Conservation (phyloP, 2,888 invertebrate genomes). For the Melinaea marsaeus region DNA sequence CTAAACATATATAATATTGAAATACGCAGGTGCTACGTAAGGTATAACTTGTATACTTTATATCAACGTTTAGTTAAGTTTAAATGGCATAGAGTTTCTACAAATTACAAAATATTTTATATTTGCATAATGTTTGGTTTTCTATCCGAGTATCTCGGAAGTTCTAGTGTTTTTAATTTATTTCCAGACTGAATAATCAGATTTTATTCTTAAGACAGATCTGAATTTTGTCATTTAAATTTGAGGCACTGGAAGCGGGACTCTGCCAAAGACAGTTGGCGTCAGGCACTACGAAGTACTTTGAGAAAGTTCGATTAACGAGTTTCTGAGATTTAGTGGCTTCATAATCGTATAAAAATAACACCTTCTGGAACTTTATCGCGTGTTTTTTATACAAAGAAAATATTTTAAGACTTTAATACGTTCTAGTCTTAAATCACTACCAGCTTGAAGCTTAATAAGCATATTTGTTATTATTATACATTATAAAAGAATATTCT, state of each 20-base stretch:
- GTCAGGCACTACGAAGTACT: slow-evolving; percentile 63
- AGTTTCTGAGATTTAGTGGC: slow-evolving; percentile 71
- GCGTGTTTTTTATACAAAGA: slow-evolving; percentile 41
- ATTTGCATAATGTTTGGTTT: too few species aligned
- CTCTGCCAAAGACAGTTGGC: slow-evolving; percentile 71
- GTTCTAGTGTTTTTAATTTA: neutral
- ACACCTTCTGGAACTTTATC: slow-evolving; percentile 52
- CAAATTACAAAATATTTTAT: too few species aligned
- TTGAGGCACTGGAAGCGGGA: slow-evolving; percentile 55
- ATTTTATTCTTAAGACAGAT: slow-evolving; percentile 32
- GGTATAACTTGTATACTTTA: too few species aligned
- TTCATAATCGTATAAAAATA: slow-evolving; percentile 67
- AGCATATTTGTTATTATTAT: slow-evolving; percentile 39
- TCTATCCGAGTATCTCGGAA: too few species aligned
- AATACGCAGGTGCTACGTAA: too few species aligned
- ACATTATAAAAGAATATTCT: slow-evolving; percentile 21
- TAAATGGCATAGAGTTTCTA: too few species aligned
- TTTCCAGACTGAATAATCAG: neutral
- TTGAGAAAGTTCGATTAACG: slow-evolving; percentile 73
- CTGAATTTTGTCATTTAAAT: slow-evolving; percentile 74
- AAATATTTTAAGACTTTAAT: slow-evolving; percentile 12
- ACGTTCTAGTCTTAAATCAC: slow-evolving; percentile 7
- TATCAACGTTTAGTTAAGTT: too few species aligned
- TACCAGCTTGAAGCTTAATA: slow-evolving; percentile 11
- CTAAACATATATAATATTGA: too few species aligned